phyloP scores from a whole-genome alignment of 1,140 invertebrate genomes.

The Plectus sambesii region DNA sequence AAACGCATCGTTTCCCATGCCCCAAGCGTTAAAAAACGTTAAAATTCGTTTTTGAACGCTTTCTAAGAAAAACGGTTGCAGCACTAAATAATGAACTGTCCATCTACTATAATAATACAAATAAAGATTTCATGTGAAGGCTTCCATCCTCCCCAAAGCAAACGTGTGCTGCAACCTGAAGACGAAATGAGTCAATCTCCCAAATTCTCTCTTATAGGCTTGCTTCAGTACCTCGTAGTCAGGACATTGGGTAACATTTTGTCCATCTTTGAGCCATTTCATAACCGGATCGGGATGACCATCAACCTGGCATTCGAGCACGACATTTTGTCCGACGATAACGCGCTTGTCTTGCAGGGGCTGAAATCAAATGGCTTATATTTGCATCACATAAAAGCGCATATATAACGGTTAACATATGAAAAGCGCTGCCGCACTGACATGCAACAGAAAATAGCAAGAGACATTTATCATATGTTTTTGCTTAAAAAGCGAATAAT shows the following conservation, averaged over 20 bases:
- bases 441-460: conserved; percentile 12
- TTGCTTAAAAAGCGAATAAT: no score
- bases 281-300: conserved; percentile 34
- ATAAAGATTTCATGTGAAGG: no score
- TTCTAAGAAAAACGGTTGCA: no score
- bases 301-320: conserved; percentile 43
- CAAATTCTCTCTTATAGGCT: no score
- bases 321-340: conserved; percentile 38
- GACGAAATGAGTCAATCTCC: no score
- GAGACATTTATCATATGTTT: conserved; percentile 3
- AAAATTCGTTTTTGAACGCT: no score
- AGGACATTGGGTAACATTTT: conserved; percentile 41
- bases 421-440: conserved; percentile 1
- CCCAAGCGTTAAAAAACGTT: no score
- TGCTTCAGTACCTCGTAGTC: conserved; percentile 41
- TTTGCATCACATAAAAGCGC: conserved; percentile 6
- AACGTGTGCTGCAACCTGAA: no score
- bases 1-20: no score
- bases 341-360: conserved; percentile 39
- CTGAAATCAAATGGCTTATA: conserved; percentile 24
- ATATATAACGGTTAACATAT: neutral
- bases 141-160: no score
- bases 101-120: no score
- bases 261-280: conserved; percentile 41
- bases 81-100: no score